Conservation (phyloP, 2,888 invertebrate genomes). For the Acanthosepion pharaonis region DNA sequence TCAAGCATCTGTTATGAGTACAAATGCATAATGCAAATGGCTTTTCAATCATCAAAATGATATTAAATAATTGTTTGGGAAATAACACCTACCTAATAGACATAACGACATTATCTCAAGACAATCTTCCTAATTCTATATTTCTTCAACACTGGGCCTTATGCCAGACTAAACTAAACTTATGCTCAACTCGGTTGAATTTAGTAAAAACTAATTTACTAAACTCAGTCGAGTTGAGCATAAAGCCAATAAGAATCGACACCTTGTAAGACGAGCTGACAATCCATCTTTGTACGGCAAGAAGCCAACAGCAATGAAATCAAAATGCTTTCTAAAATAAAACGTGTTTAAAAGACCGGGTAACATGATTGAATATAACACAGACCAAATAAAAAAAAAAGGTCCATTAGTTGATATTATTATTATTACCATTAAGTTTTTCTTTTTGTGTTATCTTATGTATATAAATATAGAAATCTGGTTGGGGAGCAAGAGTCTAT, state of each 20-base stretch:
- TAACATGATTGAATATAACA: background rate
- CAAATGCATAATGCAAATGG: too few relatives aligned
- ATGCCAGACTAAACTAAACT: background rate
- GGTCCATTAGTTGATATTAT: background rate
- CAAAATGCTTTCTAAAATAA: background rate
- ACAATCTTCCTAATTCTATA: background rate
- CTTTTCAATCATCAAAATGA: too few relatives aligned
- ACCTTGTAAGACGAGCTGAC: background rate
- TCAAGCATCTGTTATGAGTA: too few relatives aligned
- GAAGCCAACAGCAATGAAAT: background rate
- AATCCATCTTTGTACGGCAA: background rate
- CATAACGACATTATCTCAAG: background rate
- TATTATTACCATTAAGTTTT: slow-evolving; percentile 20
- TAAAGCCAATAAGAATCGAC: background rate
- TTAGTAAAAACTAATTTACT: background rate
- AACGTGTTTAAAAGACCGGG: background rate
- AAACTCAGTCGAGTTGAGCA: background rate
- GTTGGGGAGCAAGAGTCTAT: background rate
- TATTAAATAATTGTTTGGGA: background rate
- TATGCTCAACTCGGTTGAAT: background rate
- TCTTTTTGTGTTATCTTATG: background rate
- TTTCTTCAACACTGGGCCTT: background rate
- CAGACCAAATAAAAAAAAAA: background rate
- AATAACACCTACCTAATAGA: background rate
- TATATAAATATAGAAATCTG: background rate